A percentile compares a stretch with the other conserved stretches of the same genome.
phyloP scores from a whole-genome alignment of 1,140 invertebrate species.

The Zaprionus ghesquierei region DNA sequence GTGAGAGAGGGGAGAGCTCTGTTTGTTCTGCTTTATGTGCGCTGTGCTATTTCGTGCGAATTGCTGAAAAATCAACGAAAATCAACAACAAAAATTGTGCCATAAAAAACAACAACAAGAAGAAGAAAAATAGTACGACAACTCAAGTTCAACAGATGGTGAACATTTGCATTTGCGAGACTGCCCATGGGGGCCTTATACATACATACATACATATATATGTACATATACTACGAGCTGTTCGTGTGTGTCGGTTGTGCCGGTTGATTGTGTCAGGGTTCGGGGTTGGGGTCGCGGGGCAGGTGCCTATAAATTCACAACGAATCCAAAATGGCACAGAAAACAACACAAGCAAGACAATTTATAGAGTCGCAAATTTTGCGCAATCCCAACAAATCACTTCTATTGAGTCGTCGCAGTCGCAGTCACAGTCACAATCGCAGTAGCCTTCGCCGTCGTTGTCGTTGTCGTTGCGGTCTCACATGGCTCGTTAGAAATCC shows the following conservation, averaged over 20 bases:
- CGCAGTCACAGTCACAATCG: background rate
- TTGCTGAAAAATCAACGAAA: constrained; percentile 36
- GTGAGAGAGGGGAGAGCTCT: constrained; percentile 3
- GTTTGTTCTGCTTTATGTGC: constrained; percentile 6
- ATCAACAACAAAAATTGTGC: constrained; percentile 26
- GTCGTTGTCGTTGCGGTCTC: constrained; percentile 33
- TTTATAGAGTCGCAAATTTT: constrained; percentile 62
- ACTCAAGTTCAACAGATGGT: constrained; percentile 67
- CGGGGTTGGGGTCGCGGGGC: background rate
- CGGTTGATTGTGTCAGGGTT: background rate
- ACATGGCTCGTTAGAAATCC: constrained; percentile 62
- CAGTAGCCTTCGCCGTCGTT: no score
- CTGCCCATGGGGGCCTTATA: constrained; percentile 19
- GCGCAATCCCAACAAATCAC: constrained; percentile 58
- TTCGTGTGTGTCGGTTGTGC: background rate
- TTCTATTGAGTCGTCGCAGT: constrained; percentile 57
- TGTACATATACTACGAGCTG: no score
- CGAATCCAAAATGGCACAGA: constrained; percentile 29
- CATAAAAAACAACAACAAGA: constrained; percentile 33
- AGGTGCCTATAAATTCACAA: constrained; percentile 47
- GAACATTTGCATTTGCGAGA: constrained; percentile 49
- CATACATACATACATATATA: background rate
- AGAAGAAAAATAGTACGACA: constrained; percentile 11
- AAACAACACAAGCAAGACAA: constrained; percentile 32
- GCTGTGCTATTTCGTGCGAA: constrained; percentile 31